These are phyloP conservation scores for Gymnoscopelus braueri DNA, from an alignment of 2,797 vertebrate genomes.

Conservation along the genomic window DNA sequence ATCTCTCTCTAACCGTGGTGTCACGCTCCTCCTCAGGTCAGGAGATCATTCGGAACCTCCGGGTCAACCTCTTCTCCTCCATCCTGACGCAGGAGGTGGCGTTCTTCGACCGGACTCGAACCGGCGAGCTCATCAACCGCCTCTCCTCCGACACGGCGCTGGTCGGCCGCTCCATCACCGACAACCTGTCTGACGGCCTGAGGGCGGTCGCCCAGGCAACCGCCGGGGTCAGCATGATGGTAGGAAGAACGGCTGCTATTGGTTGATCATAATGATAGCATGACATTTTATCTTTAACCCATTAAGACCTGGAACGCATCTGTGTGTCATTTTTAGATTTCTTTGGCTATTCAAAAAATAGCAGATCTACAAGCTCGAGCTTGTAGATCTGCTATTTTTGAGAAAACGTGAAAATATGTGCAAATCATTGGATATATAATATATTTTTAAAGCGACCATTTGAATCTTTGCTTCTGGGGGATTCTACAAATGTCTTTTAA, in stretches of 20 bases:
- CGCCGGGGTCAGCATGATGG: conserved; percentile 96
- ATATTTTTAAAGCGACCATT: too few species aligned
- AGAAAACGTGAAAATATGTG: too few species aligned
- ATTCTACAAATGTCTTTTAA: too few species aligned
- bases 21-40: conserved; percentile 82
- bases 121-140: conserved; percentile 96
- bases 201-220: conserved; percentile 91
- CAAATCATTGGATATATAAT: too few species aligned
- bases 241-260: conserved; percentile 63
- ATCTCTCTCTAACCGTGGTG: neutral
- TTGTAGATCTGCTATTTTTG: too few species aligned
- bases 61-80: conserved; percentile 89
- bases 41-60: conserved; percentile 91
- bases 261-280: neutral
- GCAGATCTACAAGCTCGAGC: too few species aligned
- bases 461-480: too few species aligned
- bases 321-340: too few species aligned
- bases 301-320: too few species aligned
- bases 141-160: conserved; percentile 91
- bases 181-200: conserved; percentile 96
- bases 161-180: conserved; percentile 90
- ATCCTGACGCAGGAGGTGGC: conserved; percentile 94
- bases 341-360: too few species aligned
- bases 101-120: conserved; percentile 94
- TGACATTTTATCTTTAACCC: too few species aligned